These are phyloP conservation scores for Lasioglossum baleicum DNA, from an alignment of 1,140 invertebrate genomes.

Conservation along the genomic window DNA sequence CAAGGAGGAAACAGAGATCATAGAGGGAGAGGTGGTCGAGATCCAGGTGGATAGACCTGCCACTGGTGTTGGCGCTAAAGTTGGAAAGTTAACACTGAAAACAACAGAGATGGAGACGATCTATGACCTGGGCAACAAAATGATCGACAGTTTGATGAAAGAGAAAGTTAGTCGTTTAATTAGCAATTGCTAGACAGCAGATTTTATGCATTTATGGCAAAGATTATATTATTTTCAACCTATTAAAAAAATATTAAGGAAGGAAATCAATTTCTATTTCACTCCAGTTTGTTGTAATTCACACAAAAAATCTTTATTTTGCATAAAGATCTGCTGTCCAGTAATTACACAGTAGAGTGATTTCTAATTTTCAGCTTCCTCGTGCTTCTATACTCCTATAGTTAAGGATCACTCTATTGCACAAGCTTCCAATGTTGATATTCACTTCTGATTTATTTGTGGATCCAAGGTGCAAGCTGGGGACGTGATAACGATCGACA, in stretches of 20 bases:
- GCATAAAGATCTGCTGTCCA: too few relatives aligned
- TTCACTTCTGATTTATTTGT: not conserved
- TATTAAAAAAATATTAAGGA: too few relatives aligned
- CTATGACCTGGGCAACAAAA: conserved; percentile 99
- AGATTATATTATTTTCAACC: too few relatives aligned
- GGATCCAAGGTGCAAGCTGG: conserved; percentile 89
- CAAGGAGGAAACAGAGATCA: conserved; percentile 99
- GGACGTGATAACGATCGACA: conserved; percentile 98
- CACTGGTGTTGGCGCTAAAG: conserved; percentile 93
- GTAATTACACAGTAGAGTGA: too few relatives aligned
- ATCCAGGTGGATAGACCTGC: conserved; percentile 97
- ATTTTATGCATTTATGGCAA: too few relatives aligned
- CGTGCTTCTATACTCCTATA: too few relatives aligned
- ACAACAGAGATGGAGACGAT: conserved; percentile 99
- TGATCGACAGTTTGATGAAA: conserved; percentile 98
- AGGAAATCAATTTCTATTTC: too few relatives aligned
- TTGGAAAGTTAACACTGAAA: conserved; percentile 97
- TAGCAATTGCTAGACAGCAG: too few relatives aligned
- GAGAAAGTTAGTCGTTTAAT: conserved; percentile 89
- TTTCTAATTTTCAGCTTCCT: too few relatives aligned
- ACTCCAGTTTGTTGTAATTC: too few relatives aligned
- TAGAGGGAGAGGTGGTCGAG: conserved; percentile 99
- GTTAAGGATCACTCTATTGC: too few relatives aligned
- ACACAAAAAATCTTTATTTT: too few relatives aligned
- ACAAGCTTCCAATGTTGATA: not conserved